Evolutionary conservation across 2,113 vertebrate genomes (phyloP).

Genomic region (Fregetta grallaria): DNA sequence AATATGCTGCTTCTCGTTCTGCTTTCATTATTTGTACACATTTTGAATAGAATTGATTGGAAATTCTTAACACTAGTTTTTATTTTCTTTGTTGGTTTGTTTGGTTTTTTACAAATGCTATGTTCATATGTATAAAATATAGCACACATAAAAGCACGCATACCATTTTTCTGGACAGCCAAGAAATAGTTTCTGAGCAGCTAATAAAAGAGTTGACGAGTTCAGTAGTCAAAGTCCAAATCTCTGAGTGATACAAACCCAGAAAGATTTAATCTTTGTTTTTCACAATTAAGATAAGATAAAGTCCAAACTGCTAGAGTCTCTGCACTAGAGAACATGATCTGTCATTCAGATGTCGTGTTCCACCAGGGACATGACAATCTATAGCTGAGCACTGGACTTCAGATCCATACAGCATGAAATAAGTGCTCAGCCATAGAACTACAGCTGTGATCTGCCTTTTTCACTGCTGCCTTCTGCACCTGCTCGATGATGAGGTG

Average conservation of each 20-base stretch:
- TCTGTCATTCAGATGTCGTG: background rate
- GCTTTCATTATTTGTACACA: background rate
- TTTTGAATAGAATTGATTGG: background rate
- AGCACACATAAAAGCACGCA: background rate
- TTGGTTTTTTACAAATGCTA: background rate
- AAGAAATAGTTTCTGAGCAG: background rate
- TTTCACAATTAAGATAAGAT: background rate
- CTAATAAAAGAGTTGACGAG: background rate
- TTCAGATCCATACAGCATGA: background rate
- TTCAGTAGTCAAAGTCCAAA: background rate
- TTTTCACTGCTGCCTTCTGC: background rate
- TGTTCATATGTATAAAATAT: background rate
- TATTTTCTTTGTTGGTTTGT: background rate
- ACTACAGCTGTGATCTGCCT: background rate
- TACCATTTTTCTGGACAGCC: background rate
- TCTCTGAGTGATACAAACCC: background rate
- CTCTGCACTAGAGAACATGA: background rate
- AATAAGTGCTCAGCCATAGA: background rate
- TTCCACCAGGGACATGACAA: background rate
- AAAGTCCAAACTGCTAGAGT: background rate
- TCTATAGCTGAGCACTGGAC: background rate
- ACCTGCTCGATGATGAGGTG: background rate
- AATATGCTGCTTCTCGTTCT: background rate
- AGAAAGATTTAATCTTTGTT: background rate
- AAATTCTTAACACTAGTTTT: background rate